Conservation (phyloP, 2,888 invertebrate species). For the Escarpia spicata region DNA sequence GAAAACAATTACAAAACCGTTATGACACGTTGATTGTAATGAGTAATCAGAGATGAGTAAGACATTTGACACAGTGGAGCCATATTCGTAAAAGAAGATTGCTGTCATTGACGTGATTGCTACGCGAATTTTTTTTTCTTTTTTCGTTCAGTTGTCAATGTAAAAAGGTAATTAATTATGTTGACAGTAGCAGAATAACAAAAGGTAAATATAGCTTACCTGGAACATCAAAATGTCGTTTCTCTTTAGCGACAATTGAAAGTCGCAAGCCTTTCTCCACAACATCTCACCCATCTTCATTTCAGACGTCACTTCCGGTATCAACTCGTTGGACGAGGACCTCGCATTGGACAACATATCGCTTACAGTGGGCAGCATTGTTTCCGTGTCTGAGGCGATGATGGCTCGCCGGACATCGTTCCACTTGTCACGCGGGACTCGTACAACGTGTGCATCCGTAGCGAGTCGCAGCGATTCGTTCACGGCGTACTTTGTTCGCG, state of each 20-base stretch:
- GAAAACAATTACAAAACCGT: no score
- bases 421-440: not conserved
- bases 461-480: not conserved
- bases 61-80: no score
- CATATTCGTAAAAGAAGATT: no score
- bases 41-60: no score
- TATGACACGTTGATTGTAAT: no score
- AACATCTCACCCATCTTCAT: not conserved
- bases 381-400: not conserved
- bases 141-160: no score
- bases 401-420: not conserved
- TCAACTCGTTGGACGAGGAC: constrained; percentile 19
- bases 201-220: not conserved
- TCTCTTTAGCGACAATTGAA: constrained; percentile 36
- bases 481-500: not conserved
- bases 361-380: not conserved
- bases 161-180: no score
- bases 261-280: constrained; percentile 35
- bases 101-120: no score
- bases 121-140: no score
- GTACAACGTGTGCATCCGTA: not conserved
- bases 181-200: no score
- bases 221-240: not conserved
- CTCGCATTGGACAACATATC: not conserved
- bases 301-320: constrained; percentile 40